Evolutionary conservation across 2,888 invertebrate genomes (phyloP), one percentile per base, ranked within the genome.

Genomic region (Tipula confusa): DNA sequence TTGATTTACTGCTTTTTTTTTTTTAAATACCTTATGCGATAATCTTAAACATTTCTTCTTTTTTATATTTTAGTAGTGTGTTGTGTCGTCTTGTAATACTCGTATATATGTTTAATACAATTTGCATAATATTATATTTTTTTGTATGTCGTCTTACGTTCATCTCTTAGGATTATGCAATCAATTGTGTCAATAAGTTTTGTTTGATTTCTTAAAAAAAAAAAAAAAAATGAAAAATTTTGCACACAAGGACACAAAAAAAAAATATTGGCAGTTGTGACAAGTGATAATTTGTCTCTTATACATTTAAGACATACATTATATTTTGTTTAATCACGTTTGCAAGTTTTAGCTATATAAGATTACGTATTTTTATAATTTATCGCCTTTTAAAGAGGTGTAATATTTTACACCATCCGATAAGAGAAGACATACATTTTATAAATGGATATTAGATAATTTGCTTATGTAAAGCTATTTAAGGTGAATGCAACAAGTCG

Each of bases 401-500:
- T 64, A 64, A 64, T 24, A 64, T 64, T 64, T 64, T 24, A 64
- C 64, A 64, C 64, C 24, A 7, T n/a, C n/a, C 64, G 64, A 64
- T 64, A 64, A 24, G 64, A 18, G 64, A 64, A 64, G 64, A 64
- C 24, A 64, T n/a, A n/a, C 18, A 64, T 64, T 64, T 18, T 4
- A 64, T 11, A 64, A 64, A 64, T 64, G 64, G 11, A 64, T 64
- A 64, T 64, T 64, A 64, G 64, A 64, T 64, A 64, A 64, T 64
- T 64, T 64, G n/a, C 64, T 64, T 64, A 64, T 24, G 3, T 24
- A 64, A 24, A 64, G 24, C 64, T 64, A 64, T 64, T 24, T 64
- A 64, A 64, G 64, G 64, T 24, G 24, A 64, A 64, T 64, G 64
- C 64, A 64, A 64, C 64, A 64, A 64, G 24, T 64, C 9, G 64